Evolutionary conservation across 1,140 invertebrate genomes (phyloP), one percentile per base, ranked within the genome.

Genomic region (Camponotus floridanus): DNA sequence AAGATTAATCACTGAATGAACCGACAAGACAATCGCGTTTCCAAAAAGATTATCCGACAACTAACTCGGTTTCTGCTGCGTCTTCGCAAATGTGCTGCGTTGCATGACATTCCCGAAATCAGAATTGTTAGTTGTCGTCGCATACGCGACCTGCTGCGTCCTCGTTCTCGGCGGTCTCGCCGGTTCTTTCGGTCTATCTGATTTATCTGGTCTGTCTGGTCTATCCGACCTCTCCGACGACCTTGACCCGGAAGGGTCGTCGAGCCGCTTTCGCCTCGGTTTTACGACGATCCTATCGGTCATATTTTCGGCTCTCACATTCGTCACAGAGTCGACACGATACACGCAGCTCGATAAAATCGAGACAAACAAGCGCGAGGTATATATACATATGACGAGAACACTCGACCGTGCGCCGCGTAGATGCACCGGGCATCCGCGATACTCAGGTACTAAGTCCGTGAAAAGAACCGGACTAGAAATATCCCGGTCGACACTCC

Each of bases 271-370:
- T 86, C 86, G 90, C 42, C 88, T 91, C 81, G 88, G 45, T 18
- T 85, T 74, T 39, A 64, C 78, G 83, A 85, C 91, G 76, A 89
- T 92, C 70, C 78, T 91, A 31, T 93, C 93, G 86, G 89, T 91
- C 94, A 94, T 94, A 61, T 71, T 80, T 59, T 21, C 55, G 62
- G 9, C 62, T 45, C 15, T 86, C 70, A 80, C 86, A 89, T 89
- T 74, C 90, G 90, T 59, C 57, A 33, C 79, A 48, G 21, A 39
- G 48, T 62, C 42, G 42, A 31, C 61, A 48, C 33, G 9, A n/a
- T 33, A 42, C 36, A 7, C 31, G 13, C 39, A 18, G 7, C 13
- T 15, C 26, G 39, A 86, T 2, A 39, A 62, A 1, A 57, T 57
- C 31, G 55, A 39, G 33, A 51, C 15, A 13, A 71, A 55, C 18